phyloP scores from a whole-genome alignment of 1,140 invertebrate species.

The Diachasmimorpha longicaudata region DNA sequence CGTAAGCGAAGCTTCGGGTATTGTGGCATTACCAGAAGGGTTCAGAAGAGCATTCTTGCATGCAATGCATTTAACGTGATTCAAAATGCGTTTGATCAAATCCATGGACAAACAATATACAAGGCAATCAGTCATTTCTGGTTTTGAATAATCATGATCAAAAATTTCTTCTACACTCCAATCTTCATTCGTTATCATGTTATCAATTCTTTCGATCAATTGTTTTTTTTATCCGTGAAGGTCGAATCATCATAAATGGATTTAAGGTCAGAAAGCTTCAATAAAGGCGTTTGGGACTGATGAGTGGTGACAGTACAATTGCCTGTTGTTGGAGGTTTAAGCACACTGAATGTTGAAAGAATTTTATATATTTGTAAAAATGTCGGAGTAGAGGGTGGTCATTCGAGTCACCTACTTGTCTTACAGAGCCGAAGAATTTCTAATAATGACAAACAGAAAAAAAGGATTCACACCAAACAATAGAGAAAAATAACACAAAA shows the following conservation, averaged over 20 bases:
- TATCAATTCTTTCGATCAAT: neutral
- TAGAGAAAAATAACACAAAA: neutral
- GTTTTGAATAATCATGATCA: no score
- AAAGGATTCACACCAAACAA: neutral
- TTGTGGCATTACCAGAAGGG: neutral
- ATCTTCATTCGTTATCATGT: neutral
- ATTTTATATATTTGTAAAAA: neutral
- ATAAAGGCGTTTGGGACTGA: neutral
- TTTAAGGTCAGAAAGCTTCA: constrained; percentile 17
- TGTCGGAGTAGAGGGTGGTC: neutral
- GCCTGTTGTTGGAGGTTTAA: constrained; percentile 10
- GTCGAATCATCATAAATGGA: constrained; percentile 1
- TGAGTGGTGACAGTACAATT: neutral
- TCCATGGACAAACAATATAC: neutral
- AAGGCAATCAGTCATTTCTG: neutral
- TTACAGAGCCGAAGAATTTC: neutral
- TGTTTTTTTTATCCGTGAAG: neutral
- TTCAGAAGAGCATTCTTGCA: neutral
- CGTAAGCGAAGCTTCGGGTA: no score
- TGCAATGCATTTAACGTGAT: neutral
- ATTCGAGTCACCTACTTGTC: neutral
- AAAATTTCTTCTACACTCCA: neutral
- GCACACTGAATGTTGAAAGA: constrained; percentile 3
- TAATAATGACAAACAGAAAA: neutral
- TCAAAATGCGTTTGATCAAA: neutral